A percentile compares a stretch with the other conserved stretches of the same genome.
phyloP scores from a whole-genome alignment of 2,888 invertebrate genomes.

The Eretmocerus hayati region DNA sequence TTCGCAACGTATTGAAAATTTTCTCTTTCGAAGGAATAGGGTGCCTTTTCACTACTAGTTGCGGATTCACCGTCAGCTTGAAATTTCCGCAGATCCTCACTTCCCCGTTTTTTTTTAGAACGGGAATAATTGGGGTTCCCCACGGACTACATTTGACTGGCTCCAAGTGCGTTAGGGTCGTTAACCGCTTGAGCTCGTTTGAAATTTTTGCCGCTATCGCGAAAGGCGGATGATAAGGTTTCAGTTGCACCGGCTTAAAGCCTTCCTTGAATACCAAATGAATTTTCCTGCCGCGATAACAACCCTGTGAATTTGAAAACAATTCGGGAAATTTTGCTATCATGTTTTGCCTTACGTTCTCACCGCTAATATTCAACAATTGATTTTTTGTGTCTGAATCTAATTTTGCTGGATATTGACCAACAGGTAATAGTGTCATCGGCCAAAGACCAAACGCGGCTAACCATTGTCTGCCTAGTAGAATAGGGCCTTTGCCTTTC shows the following conservation, averaged over 20 bases:
- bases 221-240: constrained; percentile 26
- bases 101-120: constrained; percentile 26
- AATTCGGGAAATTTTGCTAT: constrained; percentile 17
- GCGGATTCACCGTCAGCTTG: constrained; percentile 30
- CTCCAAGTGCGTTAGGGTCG: constrained; percentile 25
- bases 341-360: too few relatives aligned
- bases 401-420: background rate
- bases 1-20: constrained; percentile 27
- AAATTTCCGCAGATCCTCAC: constrained; percentile 28
- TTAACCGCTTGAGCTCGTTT: constrained; percentile 19
- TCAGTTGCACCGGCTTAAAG: constrained; percentile 22
- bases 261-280: constrained; percentile 23
- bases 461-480: background rate
- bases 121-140: constrained; percentile 34
- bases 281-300: constrained; percentile 19
- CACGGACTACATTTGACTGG: constrained; percentile 27
- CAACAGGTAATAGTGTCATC: background rate
- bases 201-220: constrained; percentile 14
- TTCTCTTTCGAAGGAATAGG: constrained; percentile 29
- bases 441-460: background rate
- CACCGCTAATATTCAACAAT: too few relatives aligned
- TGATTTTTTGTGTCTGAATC: background rate
- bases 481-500: background rate
- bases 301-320: constrained; percentile 13
- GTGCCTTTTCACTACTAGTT: constrained; percentile 27